Evolutionary conservation across 2,888 invertebrate genomes (phyloP).

Genomic region (Harpagoxenus sublaevis): DNA sequence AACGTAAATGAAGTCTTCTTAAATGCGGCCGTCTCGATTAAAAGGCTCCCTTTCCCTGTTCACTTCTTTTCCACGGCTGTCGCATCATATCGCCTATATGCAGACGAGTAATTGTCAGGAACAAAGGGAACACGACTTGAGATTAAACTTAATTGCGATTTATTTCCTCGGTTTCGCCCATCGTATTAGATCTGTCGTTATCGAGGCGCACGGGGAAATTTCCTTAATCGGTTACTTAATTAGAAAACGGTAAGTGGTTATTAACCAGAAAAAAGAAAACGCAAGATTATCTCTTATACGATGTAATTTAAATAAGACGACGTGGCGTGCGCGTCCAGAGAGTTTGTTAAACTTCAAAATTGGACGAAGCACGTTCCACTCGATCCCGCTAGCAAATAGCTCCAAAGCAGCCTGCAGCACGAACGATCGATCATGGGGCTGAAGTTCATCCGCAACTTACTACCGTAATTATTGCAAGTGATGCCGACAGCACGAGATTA

Average conservation of each 20-base stretch:
- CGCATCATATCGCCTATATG: slow-evolving; percentile 44
- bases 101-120: slow-evolving; percentile 19
- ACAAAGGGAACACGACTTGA: slow-evolving; percentile 37
- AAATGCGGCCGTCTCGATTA: slow-evolving; percentile 53
- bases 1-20: slow-evolving; percentile 63
- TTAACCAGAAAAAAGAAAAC: slow-evolving; percentile 42
- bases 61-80: slow-evolving; percentile 30
- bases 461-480: slow-evolving; percentile 72
- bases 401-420: slow-evolving; percentile 51
- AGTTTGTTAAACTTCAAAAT: slow-evolving; percentile 75
- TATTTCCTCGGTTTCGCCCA: not conserved
- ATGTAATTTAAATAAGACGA: slow-evolving; percentile 58
- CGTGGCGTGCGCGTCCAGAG: slow-evolving; percentile 55
- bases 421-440: slow-evolving; percentile 69
- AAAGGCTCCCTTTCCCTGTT: slow-evolving; percentile 24
- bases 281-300: slow-evolving; percentile 50
- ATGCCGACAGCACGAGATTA: slow-evolving; percentile 62
- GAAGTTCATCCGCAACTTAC: slow-evolving; percentile 67
- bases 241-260: slow-evolving; percentile 53
- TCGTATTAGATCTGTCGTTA: slow-evolving; percentile 30
- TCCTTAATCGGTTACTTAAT: slow-evolving; percentile 44
- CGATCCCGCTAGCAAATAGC: slow-evolving; percentile 70
- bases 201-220: not conserved
- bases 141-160: slow-evolving; percentile 49
- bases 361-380: slow-evolving; percentile 63